phyloP scores from a whole-genome alignment of 2,888 invertebrate genomes.

The Acanthosepion esculentum region DNA sequence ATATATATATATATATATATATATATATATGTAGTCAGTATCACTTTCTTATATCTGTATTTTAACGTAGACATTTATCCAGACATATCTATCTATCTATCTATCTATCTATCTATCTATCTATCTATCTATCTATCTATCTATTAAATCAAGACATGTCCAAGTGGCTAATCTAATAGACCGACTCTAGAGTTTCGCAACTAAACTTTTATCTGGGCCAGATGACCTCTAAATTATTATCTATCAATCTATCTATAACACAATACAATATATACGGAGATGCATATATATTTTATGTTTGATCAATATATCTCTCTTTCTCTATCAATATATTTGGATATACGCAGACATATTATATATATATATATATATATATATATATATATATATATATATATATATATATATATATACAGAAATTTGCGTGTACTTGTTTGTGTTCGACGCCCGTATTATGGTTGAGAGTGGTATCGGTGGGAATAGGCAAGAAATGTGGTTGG shows the following conservation, averaged over 20 bases:
- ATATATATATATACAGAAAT: neutral
- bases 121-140: neutral
- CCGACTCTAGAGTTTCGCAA: too few species aligned
- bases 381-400: neutral
- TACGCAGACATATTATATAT: too few species aligned
- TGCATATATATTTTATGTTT: neutral
- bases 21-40: neutral
- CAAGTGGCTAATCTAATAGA: too few species aligned
- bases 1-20: neutral
- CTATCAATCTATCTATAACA: neutral
- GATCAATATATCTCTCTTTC: neutral
- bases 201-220: too few species aligned
- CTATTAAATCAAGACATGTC: neutral
- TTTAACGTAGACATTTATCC: neutral
- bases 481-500: neutral
- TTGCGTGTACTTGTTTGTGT: neutral
- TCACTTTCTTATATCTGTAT: neutral
- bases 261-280: neutral
- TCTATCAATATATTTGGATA: neutral
- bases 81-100: neutral
- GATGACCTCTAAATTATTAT: neutral
- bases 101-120: neutral
- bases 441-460: neutral
- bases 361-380: neutral
- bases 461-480: neutral